Conservation (phyloP, 2,113 vertebrate species). For the Hystrix cristata region DNA sequence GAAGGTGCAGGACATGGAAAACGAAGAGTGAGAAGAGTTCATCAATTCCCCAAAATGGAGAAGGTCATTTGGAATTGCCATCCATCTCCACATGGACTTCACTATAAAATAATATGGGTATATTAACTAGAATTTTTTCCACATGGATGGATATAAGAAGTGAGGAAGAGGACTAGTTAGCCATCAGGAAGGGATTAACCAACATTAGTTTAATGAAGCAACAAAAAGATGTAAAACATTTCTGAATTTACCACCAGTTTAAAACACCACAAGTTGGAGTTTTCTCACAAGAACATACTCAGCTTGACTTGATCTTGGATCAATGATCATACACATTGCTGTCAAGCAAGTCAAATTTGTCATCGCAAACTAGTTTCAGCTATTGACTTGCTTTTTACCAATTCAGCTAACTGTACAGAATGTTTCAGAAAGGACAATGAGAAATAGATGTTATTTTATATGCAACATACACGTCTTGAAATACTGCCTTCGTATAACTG, state of each 20-base stretch:
- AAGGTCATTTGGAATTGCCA: background rate
- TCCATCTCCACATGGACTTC: background rate
- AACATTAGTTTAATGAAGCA: background rate
- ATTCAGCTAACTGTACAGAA: background rate
- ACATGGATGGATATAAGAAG: background rate
- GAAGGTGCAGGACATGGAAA: background rate
- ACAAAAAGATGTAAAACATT: background rate
- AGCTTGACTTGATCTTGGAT: slow-evolving; percentile 30
- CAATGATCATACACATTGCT: background rate
- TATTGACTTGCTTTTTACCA: slow-evolving; percentile 54
- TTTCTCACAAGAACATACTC: background rate
- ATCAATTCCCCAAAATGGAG: background rate
- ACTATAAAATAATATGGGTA: background rate
- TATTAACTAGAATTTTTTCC: background rate
- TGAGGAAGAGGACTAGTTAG: background rate
- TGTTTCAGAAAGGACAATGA: slow-evolving; percentile 31
- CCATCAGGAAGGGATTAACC: fast-evolving
- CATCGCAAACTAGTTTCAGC: background rate
- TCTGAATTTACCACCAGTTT: background rate
- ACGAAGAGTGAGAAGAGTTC: background rate
- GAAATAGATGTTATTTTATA: background rate
- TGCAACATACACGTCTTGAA: background rate
- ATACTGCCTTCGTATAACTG: background rate
- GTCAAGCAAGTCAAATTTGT: slow-evolving; percentile 47
- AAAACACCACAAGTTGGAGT: background rate